Conservation (phyloP, 2,888 invertebrate species). For the Conistra vaccinii region DNA sequence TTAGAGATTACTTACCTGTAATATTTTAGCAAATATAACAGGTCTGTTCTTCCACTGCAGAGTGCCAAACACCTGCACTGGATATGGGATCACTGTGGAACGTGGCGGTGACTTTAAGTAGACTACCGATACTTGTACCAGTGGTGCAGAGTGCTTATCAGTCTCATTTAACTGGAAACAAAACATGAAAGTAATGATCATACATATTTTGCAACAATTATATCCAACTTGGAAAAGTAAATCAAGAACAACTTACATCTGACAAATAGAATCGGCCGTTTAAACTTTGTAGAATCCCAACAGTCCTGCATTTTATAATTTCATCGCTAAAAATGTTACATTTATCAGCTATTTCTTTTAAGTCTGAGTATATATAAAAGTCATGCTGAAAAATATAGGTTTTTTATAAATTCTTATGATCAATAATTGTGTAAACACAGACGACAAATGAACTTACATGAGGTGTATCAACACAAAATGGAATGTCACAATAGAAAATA, state of each 20-base stretch:
- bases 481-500: conserved; percentile 70
- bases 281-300: conserved; percentile 80
- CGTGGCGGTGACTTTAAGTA: conserved; percentile 73
- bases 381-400: conserved; percentile 74
- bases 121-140: conserved; percentile 75
- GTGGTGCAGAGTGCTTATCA: conserved; percentile 53
- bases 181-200: neutral
- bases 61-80: conserved; percentile 84
- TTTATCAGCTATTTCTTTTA: conserved; percentile 70
- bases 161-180: conserved; percentile 73
- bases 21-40: conserved; percentile 78
- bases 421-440: neutral
- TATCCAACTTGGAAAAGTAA: neutral
- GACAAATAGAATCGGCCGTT: conserved; percentile 78
- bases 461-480: conserved; percentile 74
- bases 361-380: conserved; percentile 74
- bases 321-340: conserved; percentile 67
- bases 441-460: conserved; percentile 66
- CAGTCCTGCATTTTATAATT: conserved; percentile 77
- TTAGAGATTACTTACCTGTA: conserved; percentile 78
- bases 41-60: conserved; percentile 80
- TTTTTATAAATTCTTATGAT: neutral
- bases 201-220: neutral
- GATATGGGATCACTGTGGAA: conserved; percentile 77
- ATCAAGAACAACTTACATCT: conserved; percentile 74